Percentiles rank a stretch among this genome's conserved stretches.
Evolutionary conservation across 2,888 invertebrate genomes (phyloP).

Genomic region (Mythimna albipuncta): DNA sequence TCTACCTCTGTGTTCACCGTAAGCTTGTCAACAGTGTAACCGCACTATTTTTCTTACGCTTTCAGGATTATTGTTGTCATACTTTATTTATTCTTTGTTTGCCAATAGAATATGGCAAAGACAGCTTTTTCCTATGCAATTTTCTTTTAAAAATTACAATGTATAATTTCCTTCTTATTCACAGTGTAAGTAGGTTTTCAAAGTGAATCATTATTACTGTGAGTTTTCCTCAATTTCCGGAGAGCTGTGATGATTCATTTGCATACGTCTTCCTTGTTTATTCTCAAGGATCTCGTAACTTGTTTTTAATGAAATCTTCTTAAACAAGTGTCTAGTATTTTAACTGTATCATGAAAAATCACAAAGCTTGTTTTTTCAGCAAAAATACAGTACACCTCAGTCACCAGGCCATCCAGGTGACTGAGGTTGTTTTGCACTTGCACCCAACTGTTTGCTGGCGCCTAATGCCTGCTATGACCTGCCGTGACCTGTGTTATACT

Average conservation of each 20-base stretch:
- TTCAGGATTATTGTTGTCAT: conserved; percentile 53
- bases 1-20: conserved; percentile 16
- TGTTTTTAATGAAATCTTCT: neutral
- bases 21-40: conserved; percentile 61
- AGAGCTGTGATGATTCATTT: conserved; percentile 7
- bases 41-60: conserved; percentile 51
- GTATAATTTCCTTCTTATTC: conserved; percentile 9
- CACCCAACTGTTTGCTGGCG: too few species aligned
- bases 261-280: neutral
- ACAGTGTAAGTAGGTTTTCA: neutral
- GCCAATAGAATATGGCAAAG: conserved; percentile 55
- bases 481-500: too few species aligned
- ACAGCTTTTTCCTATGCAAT: conserved; percentile 19
- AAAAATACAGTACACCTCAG: too few species aligned
- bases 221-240: neutral
- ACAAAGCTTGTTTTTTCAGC: too few species aligned
- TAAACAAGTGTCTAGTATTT: too few species aligned
- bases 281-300: neutral
- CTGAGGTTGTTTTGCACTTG: too few species aligned
- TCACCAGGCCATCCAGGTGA: too few species aligned
- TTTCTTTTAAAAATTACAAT: conserved; percentile 22
- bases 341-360: too few species aligned
- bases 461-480: too few species aligned
- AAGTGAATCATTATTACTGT: neutral
- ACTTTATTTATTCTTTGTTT: conserved; percentile 47